Evolutionary conservation across 2,797 vertebrate species (phyloP), one percentile per base, ranked within the genome.

Genomic region (Distichodus sexfasciatus): DNA sequence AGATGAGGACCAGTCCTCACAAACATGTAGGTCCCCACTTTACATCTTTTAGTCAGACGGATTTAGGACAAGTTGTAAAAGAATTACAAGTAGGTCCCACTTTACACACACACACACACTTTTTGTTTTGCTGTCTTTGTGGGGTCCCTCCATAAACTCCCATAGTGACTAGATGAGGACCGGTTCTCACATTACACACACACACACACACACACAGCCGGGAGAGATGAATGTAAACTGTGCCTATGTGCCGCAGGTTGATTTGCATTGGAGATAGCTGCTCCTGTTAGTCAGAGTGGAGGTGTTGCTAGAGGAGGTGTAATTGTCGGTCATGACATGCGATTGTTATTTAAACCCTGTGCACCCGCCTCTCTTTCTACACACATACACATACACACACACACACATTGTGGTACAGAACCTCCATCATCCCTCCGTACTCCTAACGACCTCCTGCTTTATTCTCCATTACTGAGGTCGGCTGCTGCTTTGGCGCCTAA

Each of bases 401-500:
- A 38, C 41, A 8, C n/a, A n/a, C n/a, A n/a, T n/a, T n/a, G n/a
- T n/a, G n/a, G 66, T 77, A 75, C 75, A 79, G 70, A 44, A 69
- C 63, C 62, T 82, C 79, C 76, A 79, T 55, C 48, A 58, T 76
- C 51, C 72, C 66, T 53, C 66, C 29, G 50, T 44, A 19, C 54
- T 36, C 75, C 71, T 74, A 71, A 75, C 75, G 82, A 69, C 72
- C 63, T 21, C 12, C 19, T 72, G 65, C 41, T 51, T 67, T 76
- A 48, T 57, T 38, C 71, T 29, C 14, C 15, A 38, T 66, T 71
- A 61, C 62, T 76, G 68, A 76, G 75, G 77, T 72, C 79, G 74
- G 72, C 69, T 54, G 35, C 69, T 41, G 67, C 72, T 75, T 72
- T 67, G 71, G 66, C 54, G 63, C 57, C 74, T 81, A 76, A 82